Base-by-base conservation (phyloP, 2,113 vertebrate genomes). In the Casuarius casuarius region DNA sequence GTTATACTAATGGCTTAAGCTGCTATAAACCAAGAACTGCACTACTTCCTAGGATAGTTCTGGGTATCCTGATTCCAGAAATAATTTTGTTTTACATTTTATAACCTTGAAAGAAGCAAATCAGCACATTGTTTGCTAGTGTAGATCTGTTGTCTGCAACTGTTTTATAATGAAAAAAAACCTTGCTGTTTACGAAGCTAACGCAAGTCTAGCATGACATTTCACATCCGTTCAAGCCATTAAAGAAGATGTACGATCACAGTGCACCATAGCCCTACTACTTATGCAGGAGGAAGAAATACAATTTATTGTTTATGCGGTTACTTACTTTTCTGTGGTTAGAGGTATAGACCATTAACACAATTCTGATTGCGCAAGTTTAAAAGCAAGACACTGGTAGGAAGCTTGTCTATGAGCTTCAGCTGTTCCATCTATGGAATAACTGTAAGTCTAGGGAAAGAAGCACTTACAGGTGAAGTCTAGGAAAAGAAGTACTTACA, bases 191-290 rank as follows among this genome's bases (percentile, higher is more conserved):
- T 28, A 78, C 84, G 65, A 38, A 54, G 16, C 26, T 38, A 72
- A 42, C 4, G n/a, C n/a, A 89, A 84, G 18, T 89, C 31, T 66
- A 89, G 17, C 4, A 15, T 18, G 21, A 21, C 16, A n/a, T 79
- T 85, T 94, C 35, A 79, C 20, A 49, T 79, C 44, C 35, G 31
- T 81, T 81, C 22, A 46, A 46, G 8, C 51, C 29, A 82, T 23
- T 20, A 20, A 12, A 61, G 94, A 87, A 44, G 14, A 61, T 38
- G 74, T 66, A 44, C 48, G 48, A 70, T 65, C 25, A 29, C 22
- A 48, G 0, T 2, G 8, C 6, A 16, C 12, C 3, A 5, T n/a
- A 68, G 35, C 38, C 16, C 33, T 70, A 12, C 44, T 89, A 67
- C 10, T 66, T 77, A 71, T 12, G 25, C 35, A 49, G 23, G 3